These are phyloP conservation scores for Tillus elongatus DNA, from an alignment of 2,888 invertebrate species.

Conservation along the genomic window DNA sequence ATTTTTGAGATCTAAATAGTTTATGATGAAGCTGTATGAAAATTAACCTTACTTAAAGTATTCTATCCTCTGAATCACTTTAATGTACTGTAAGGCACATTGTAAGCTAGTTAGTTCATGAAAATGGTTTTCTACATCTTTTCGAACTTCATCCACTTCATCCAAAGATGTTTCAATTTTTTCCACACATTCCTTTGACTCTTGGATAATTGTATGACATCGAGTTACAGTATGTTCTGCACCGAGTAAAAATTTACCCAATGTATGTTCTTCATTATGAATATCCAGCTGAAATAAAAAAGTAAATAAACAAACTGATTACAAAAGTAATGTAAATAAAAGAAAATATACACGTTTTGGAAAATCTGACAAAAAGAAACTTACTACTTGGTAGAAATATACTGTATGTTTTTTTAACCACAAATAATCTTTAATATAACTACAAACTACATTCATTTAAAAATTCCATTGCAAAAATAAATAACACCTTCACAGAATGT, in stretches of 20 bases:
- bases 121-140: slow-evolving; percentile 50
- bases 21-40: no score
- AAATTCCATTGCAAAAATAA: no score
- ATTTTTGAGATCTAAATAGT: no score
- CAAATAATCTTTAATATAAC: no score
- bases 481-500: no score
- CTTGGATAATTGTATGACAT: slow-evolving; percentile 41
- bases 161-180: slow-evolving; percentile 44
- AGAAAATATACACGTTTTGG: no score
- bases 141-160: slow-evolving; percentile 41
- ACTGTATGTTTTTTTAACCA: no score
- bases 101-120: slow-evolving; percentile 49
- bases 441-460: no score
- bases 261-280: slow-evolving; percentile 51
- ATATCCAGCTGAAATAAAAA: slow-evolving; percentile 43
- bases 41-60: slow-evolving; percentile 66
- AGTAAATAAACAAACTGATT: no score
- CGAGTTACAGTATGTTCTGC: slow-evolving; percentile 44
- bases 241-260: slow-evolving; percentile 47
- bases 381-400: no score
- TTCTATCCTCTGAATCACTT: slow-evolving; percentile 61
- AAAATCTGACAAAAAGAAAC: no score
- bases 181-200: slow-evolving; percentile 41
- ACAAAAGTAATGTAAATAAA: no score
- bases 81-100: slow-evolving; percentile 55